Evolutionary conservation across 2,888 invertebrate genomes (phyloP).

Genomic region (Eucera pruinosa): DNA sequence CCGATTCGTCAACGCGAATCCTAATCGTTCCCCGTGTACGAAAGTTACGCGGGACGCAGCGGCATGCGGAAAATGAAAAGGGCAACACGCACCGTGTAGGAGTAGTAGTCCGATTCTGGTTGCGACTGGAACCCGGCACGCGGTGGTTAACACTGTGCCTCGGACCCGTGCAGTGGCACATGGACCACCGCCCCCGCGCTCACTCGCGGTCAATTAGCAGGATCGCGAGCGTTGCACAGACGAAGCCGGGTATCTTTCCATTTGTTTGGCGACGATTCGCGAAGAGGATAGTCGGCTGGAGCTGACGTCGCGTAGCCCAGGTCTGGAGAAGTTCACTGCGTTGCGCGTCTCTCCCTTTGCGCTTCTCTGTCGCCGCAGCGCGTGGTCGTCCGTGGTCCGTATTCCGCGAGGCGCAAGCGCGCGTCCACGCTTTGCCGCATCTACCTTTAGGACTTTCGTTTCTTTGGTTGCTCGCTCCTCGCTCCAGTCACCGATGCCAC

Average conservation of each 20-base stretch:
- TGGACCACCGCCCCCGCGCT: neutral
- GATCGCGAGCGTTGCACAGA: neutral
- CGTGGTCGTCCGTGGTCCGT: slow-evolving; percentile 34
- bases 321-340: slow-evolving; percentile 18
- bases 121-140: neutral
- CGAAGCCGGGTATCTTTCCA: neutral
- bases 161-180: neutral
- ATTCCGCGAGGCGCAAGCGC: slow-evolving; percentile 52
- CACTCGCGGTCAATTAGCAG: neutral
- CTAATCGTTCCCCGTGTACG: too few relatives aligned
- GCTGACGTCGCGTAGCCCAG: slow-evolving; percentile 9
- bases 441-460: slow-evolving; percentile 38
- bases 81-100: neutral
- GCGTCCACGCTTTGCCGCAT: slow-evolving; percentile 43
- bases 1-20: too few relatives aligned
- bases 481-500: slow-evolving; percentile 20
- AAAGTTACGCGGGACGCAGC: too few relatives aligned
- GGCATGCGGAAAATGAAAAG: too few relatives aligned
- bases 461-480: slow-evolving; percentile 18
- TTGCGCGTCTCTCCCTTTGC: slow-evolving; percentile 8
- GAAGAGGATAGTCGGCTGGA: too few relatives aligned
- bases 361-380: slow-evolving; percentile 9
- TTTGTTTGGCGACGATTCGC: too few relatives aligned
- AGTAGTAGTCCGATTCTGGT: neutral
- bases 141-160: neutral